Evolutionary conservation across 2,113 vertebrate species (phyloP).

Genomic region (Lepidothrix coronata): DNA sequence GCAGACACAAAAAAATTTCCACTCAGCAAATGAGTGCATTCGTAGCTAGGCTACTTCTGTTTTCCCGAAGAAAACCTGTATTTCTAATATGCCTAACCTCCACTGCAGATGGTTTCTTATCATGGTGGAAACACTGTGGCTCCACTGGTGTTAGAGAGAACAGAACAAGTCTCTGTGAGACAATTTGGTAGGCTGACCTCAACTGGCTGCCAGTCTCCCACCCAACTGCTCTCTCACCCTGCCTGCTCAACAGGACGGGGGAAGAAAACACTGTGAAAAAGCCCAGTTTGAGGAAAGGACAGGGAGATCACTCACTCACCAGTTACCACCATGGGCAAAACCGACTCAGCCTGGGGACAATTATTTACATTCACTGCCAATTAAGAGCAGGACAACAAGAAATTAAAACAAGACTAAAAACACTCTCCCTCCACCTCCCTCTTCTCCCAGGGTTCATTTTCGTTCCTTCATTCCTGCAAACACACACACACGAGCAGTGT

Average conservation of each 20-base stretch:
- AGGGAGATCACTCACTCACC: neutral
- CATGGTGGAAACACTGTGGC: neutral
- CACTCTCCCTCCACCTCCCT: accelerated
- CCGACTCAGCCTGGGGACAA: neutral
- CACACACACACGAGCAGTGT: accelerated
- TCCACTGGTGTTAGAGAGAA: neutral
- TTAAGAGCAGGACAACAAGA: neutral
- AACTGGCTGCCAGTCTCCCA: neutral
- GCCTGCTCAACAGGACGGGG: neutral
- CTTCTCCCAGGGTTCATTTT: neutral
- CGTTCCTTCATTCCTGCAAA: neutral
- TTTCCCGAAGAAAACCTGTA: neutral
- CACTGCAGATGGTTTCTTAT: neutral
- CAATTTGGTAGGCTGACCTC: neutral
- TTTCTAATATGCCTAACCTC: neutral
- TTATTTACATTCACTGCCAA: neutral
- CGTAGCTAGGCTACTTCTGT: neutral
- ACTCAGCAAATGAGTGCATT: neutral
- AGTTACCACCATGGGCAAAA: neutral
- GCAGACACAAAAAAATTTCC: neutral
- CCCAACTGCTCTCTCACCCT: neutral
- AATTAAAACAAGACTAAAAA: neutral
- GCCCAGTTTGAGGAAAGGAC: neutral
- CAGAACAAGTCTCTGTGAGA: neutral
- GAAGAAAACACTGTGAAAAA: neutral